These are phyloP conservation scores for Zelostemma sp. DNA, from an alignment of 1,140 invertebrate genomes.

Conservation along the genomic window DNA sequence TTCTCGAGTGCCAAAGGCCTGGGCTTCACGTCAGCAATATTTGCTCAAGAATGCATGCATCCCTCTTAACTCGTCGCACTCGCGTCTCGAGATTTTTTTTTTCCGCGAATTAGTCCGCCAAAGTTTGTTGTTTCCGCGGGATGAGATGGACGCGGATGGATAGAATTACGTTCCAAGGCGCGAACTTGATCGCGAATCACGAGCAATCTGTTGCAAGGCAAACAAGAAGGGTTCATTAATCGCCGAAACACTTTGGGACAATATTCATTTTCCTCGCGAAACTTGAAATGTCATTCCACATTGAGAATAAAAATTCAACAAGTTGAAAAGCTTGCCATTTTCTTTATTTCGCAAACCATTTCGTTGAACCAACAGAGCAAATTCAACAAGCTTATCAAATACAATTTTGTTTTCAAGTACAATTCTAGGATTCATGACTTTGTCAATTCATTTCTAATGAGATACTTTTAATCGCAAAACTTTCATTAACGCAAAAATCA, in stretches of 20 bases:
- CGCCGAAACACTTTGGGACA: neutral
- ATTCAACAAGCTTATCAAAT: no score
- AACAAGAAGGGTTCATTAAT: neutral
- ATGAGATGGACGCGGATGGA: constrained; percentile 21
- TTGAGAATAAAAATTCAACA: no score
- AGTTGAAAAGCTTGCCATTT: no score
- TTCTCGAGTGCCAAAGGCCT: constrained; percentile 25
- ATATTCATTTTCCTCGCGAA: no score
- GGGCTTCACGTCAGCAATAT: constrained; percentile 47
- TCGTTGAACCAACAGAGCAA: no score
- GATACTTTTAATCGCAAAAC: no score
- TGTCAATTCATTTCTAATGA: no score
- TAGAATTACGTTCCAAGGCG: constrained; percentile 11
- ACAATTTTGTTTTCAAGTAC: no score
- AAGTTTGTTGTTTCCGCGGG: constrained; percentile 27
- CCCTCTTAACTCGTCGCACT: constrained; percentile 55
- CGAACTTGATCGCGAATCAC: constrained; percentile 34
- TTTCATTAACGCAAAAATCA: no score
- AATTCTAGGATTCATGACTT: no score
- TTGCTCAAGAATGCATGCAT: neutral
- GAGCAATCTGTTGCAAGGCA: constrained; percentile 27
- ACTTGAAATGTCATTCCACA: no score
- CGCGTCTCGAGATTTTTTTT: constrained; percentile 32
- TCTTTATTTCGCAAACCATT: no score
- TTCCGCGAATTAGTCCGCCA: constrained; percentile 11